A percentile compares a stretch with the other conserved stretches of the same genome.
phyloP scores from a whole-genome alignment of 2,113 vertebrate genomes.

The Delphinus delphis region DNA sequence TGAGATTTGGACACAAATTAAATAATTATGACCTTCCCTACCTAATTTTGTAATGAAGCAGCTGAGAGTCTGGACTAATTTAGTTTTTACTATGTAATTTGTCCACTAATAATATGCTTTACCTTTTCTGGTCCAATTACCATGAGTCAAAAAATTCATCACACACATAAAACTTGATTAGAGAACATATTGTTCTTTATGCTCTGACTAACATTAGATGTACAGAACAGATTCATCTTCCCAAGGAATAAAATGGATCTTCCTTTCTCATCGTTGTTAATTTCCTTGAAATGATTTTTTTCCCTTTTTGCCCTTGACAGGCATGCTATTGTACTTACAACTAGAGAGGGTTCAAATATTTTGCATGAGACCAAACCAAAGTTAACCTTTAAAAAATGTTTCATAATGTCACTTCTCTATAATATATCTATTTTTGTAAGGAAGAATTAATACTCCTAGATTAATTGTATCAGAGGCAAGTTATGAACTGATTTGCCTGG shows the following conservation, averaged over 20 bases:
- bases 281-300: neutral
- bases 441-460: neutral
- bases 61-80: constrained; percentile 17
- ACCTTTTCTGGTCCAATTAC: neutral
- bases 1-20: constrained; percentile 43
- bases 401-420: neutral
- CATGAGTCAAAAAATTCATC: neutral
- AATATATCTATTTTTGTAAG: neutral
- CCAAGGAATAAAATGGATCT: neutral
- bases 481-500: neutral
- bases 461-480: neutral
- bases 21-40: constrained; percentile 17
- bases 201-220: neutral
- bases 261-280: neutral
- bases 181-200: neutral
- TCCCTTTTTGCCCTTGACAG: neutral
- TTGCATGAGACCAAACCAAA: neutral
- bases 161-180: neutral
- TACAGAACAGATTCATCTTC: neutral
- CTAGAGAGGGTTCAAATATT: neutral
- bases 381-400: neutral
- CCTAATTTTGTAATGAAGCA: constrained; percentile 42
- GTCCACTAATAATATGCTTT: constrained; percentile 27
- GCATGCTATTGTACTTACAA: neutral
- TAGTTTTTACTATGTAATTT: constrained; percentile 52